These are phyloP conservation scores for Cheilosia urbana DNA, from an alignment of 2,888 invertebrate genomes.

Conservation along the genomic window DNA sequence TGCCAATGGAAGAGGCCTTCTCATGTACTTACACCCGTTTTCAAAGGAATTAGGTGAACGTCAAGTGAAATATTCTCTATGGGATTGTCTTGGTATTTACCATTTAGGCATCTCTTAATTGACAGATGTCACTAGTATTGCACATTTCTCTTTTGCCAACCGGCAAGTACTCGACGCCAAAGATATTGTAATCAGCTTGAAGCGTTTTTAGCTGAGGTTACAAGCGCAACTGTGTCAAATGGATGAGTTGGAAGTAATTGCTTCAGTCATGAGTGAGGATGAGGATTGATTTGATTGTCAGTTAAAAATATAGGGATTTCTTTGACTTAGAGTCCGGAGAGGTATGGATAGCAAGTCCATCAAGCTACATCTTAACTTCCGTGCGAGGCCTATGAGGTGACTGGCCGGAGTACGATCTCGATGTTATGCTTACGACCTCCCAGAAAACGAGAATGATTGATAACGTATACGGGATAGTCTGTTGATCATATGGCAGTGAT, in stretches of 20 bases:
- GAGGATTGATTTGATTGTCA: not conserved
- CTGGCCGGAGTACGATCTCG: too few relatives aligned
- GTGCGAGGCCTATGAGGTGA: too few relatives aligned
- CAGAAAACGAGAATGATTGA: too few relatives aligned
- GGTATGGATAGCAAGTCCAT: too few relatives aligned
- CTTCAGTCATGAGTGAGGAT: not conserved
- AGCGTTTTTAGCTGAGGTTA: constrained; percentile 6
- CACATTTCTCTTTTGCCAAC: constrained; percentile 48
- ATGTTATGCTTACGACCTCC: too few relatives aligned
- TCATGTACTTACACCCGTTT: constrained; percentile 37
- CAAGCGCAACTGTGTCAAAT: constrained; percentile 44
- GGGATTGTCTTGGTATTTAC: constrained; percentile 30
- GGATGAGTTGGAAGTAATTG: not conserved
- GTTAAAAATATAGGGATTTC: constrained; percentile 25
- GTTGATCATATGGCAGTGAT: too few relatives aligned
- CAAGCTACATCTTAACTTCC: too few relatives aligned
- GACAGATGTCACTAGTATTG: constrained; percentile 51
- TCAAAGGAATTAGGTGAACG: constrained; percentile 59
- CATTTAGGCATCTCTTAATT: constrained; percentile 15
- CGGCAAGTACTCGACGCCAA: constrained; percentile 28
- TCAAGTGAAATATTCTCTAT: constrained; percentile 34
- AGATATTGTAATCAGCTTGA: constrained; percentile 32
- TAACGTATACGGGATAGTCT: too few relatives aligned
- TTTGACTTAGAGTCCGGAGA: not conserved
- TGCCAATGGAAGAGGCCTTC: constrained; percentile 28